phyloP scores from a whole-genome alignment of 2,113 vertebrate species.

The Mastomys natalensis region DNA sequence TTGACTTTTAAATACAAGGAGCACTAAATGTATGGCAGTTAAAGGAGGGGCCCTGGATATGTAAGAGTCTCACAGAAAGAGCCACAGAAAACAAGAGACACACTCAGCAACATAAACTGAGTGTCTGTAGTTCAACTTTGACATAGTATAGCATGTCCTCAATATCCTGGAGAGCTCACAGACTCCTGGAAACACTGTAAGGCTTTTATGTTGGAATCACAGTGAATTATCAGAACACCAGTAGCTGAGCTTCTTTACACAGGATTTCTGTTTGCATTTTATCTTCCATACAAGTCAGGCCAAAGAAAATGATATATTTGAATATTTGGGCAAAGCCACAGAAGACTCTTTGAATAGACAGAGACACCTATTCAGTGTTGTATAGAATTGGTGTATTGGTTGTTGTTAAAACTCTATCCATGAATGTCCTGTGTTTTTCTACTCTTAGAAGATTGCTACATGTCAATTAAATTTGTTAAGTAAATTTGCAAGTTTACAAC shows the following conservation, averaged over 20 bases:
- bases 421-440: not conserved
- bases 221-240: not conserved
- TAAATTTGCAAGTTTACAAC: not conserved
- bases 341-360: not conserved
- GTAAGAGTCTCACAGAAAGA: not conserved
- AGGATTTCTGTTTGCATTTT: conserved; percentile 22
- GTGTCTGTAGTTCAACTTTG: not conserved
- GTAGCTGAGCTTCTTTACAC: not conserved
- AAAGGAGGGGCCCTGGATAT: not conserved
- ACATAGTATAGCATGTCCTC: not conserved
- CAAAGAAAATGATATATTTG: conserved; percentile 29
- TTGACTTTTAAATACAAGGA: not conserved
- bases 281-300: conserved; percentile 13
- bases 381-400: not conserved
- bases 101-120: not conserved
- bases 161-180: not conserved
- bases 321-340: not conserved
- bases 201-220: not conserved
- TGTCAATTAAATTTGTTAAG: not conserved
- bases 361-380: not conserved
- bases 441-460: not conserved
- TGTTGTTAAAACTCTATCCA: not conserved
- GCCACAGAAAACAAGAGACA: not conserved
- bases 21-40: not conserved
- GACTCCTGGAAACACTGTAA: not conserved